Conservation (phyloP, 2,888 invertebrate species). For the Cremastinae sp. region DNA sequence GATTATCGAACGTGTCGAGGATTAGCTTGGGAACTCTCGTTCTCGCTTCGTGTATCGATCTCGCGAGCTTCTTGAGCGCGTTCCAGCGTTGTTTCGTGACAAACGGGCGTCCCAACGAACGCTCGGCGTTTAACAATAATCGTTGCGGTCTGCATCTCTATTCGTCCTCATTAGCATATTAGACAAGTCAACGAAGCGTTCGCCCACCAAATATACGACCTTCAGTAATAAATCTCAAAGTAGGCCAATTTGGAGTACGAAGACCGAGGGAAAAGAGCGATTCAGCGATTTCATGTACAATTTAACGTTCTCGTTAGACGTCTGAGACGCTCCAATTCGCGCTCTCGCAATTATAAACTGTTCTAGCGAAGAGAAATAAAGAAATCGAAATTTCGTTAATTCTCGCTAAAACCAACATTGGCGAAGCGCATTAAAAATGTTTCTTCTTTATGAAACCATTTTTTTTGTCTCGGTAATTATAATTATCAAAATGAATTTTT, state of each 20-base stretch:
- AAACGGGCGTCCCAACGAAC: neutral
- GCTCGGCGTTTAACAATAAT: neutral
- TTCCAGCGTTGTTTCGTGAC: neutral
- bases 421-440: too few relatives aligned
- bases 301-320: slow-evolving; percentile 52
- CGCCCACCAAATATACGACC: neutral
- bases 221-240: slow-evolving; percentile 55
- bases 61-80: neutral
- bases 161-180: slow-evolving; percentile 21
- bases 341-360: slow-evolving; percentile 20
- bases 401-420: too few relatives aligned
- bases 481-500: too few relatives aligned
- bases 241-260: slow-evolving; percentile 28
- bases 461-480: too few relatives aligned
- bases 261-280: slow-evolving; percentile 7
- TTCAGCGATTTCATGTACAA: slow-evolving; percentile 53
- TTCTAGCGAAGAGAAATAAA: too few relatives aligned
- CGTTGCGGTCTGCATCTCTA: neutral
- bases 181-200: slow-evolving; percentile 23
- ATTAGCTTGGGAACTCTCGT: too few relatives aligned
- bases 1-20: too few relatives aligned
- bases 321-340: slow-evolving; percentile 59
- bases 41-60: too few relatives aligned
- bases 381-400: too few relatives aligned
- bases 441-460: too few relatives aligned